Base-by-base conservation (phyloP, 2,113 vertebrate genomes). In the Perca schrenkii region DNA sequence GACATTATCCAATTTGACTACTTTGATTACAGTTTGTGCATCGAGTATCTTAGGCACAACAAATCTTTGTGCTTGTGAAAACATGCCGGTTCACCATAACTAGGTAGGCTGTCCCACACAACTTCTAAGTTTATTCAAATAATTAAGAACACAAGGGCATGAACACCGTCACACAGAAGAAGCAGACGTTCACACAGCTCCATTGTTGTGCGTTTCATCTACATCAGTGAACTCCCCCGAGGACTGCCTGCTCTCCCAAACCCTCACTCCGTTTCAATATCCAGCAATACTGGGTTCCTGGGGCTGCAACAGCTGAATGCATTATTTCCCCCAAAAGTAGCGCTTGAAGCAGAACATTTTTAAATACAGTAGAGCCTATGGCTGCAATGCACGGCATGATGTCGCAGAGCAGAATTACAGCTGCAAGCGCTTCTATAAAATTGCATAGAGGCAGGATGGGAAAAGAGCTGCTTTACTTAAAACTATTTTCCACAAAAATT, bases 191-290 rank as follows among this genome's bases (percentile, higher is more conserved):
- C 19, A 50, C 34, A 60, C 36, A 71, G 16, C 56, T 69, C 34
- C 43, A 65, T 22, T 49, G 61, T 63, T 63, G 31, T 58, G 56
- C 78, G 10, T 78, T 89, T 73, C 50, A 80, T 72, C 68, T 53
- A 47, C 43, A 57, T 81, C 15, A 31, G 8, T 63, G 53, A 62
- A 58, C 52, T 85, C 85, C 80, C 81, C 81, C 7, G 25, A 79
- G 75, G 82, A 77, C 74, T 31, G 46, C 25, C 82, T 77, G 63
- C 57, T 87, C 79, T 74, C 64, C 64, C 65, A 77, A 80, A 78
- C 67, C 70, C 66, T 74, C 25, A 28, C 72, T 76, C 47, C 43
- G 64, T 81, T 79, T 77, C 70, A 65, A 85, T n/a, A 53, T 58
- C 22, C 69, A 68, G 58, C 60, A 70, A 16, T 64, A 25, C 43